These are phyloP conservation scores for Osmerus eperlanus DNA, from an alignment of 2,113 vertebrate species.

Conservation along the genomic window DNA sequence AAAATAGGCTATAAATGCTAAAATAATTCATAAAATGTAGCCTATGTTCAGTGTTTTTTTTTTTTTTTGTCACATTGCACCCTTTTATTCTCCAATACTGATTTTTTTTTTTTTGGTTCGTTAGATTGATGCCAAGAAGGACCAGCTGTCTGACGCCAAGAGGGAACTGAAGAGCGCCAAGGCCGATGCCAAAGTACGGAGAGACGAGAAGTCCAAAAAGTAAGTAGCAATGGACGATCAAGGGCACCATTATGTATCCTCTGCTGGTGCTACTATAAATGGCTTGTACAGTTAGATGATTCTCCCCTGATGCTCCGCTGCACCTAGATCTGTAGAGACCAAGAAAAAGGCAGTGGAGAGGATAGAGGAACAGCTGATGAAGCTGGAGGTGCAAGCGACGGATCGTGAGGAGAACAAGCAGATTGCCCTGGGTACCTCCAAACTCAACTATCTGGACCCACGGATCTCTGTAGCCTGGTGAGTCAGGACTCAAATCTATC, in stretches of 20 bases:
- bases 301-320: slow-evolving; percentile 9
- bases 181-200: slow-evolving; percentile 93
- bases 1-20: too few relatives aligned
- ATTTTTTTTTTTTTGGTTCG: neutral
- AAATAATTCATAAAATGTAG: too few relatives aligned
- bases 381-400: slow-evolving; percentile 96
- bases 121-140: slow-evolving; percentile 96
- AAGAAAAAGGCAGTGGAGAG: slow-evolving; percentile 95
- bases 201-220: slow-evolving; percentile 94
- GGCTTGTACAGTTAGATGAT: neutral
- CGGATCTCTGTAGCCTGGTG: slow-evolving; percentile 97
- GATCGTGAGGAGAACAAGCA: slow-evolving; percentile 98
- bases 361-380: slow-evolving; percentile 96
- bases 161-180: slow-evolving; percentile 94
- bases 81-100: too few relatives aligned
- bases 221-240: slow-evolving; percentile 43
- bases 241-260: neutral
- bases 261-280: neutral
- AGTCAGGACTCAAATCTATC: slow-evolving; percentile 34
- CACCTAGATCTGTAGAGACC: slow-evolving; percentile 82
- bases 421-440: slow-evolving; percentile 95
- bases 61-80: too few relatives aligned
- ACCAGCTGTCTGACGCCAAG: slow-evolving; percentile 87
- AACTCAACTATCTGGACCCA: slow-evolving; percentile 98
- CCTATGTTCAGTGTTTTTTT: too few relatives aligned